Percentiles rank a stretch among this genome's conserved stretches.
phyloP scores from a whole-genome alignment of 2,888 invertebrate genomes.

The Parascotia fuliginaria region DNA sequence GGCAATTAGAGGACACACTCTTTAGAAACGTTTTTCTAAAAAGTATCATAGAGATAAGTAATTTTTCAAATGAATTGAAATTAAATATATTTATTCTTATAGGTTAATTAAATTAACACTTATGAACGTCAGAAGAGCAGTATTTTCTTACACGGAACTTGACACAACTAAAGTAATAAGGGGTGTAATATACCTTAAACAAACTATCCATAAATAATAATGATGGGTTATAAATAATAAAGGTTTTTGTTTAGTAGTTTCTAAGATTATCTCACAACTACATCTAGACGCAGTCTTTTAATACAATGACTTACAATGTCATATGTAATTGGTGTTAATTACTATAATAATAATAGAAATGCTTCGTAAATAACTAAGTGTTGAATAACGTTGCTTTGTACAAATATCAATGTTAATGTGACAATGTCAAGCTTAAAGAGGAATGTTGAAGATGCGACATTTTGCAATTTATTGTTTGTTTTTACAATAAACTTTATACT shows the following conservation, averaged over 20 bases:
- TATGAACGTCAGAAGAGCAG: too few relatives aligned
- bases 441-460: constrained; percentile 12
- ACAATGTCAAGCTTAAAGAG: neutral
- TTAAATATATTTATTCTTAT: too few relatives aligned
- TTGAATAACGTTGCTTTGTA: constrained; percentile 14
- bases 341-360: constrained; percentile 25
- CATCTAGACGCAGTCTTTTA: constrained; percentile 8
- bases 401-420: constrained; percentile 5
- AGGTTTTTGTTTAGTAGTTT: neutral
- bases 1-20: too few relatives aligned
- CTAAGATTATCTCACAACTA: neutral
- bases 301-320: constrained; percentile 19
- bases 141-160: too few relatives aligned
- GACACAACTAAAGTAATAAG: too few relatives aligned
- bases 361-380: constrained; percentile 17
- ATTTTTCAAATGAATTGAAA: too few relatives aligned
- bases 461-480: neutral
- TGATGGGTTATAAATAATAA: too few relatives aligned
- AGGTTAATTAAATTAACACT: too few relatives aligned
- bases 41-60: too few relatives aligned
- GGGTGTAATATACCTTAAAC: too few relatives aligned
- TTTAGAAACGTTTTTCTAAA: too few relatives aligned
- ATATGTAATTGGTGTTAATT: constrained; percentile 10
- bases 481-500: neutral
- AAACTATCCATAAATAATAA: too few relatives aligned